Conservation (phyloP, 2,888 invertebrate species). For the Corbicula japonica region DNA sequence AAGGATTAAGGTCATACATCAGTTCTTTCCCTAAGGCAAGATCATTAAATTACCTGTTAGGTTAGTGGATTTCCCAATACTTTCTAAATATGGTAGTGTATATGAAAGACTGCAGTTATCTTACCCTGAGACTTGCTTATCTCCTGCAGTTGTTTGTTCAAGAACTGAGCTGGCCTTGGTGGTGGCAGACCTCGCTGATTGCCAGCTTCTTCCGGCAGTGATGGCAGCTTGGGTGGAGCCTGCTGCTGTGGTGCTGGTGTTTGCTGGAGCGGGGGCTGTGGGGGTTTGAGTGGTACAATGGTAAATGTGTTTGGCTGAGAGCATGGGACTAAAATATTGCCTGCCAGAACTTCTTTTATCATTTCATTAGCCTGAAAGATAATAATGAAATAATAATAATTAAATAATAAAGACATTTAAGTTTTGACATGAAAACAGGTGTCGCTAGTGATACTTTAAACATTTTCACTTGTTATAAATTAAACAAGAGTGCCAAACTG, state of each 20-base stretch:
- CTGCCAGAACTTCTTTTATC: constrained; percentile 56
- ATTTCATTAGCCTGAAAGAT: background rate
- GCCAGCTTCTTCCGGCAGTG: background rate
- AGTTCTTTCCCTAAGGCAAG: too few species aligned
- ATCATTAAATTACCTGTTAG: too few species aligned
- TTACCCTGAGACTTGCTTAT: background rate
- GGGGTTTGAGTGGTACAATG: constrained; percentile 52
- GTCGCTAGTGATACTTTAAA: too few species aligned
- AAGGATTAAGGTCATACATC: too few species aligned
- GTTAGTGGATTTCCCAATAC: too few species aligned
- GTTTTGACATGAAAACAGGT: too few species aligned
- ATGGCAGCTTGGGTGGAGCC: background rate
- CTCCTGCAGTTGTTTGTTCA: constrained; percentile 25
- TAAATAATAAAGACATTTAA: too few species aligned
- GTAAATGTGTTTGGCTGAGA: constrained; percentile 59
- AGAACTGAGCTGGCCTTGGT: constrained; percentile 33
- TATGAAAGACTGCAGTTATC: too few species aligned
- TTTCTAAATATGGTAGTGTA: too few species aligned
- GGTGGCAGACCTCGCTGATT: constrained; percentile 31
- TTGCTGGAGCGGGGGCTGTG: constrained; percentile 21
- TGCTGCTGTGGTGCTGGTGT: background rate
- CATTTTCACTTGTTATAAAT: too few species aligned
- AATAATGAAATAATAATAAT: too few species aligned
- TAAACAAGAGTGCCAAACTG: too few species aligned
- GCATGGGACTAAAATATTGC: constrained; percentile 60